Base-by-base conservation (phyloP, 2,113 vertebrate genomes). In the Nibea coibor region DNA sequence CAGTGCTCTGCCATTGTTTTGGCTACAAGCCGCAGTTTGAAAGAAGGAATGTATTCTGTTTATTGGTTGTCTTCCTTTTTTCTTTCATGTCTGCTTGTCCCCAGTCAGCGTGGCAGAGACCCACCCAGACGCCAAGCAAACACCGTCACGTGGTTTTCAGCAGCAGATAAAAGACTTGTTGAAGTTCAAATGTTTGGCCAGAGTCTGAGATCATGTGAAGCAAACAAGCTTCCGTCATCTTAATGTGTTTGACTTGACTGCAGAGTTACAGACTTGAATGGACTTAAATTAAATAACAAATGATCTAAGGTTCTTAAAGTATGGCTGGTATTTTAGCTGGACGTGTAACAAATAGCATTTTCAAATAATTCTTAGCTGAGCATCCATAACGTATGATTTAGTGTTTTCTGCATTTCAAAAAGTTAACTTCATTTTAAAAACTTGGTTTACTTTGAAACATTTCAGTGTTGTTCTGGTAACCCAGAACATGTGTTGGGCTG, bases 121-220 rank as follows among this genome's bases (percentile, higher is more conserved):
- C 57, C 82, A 76, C 79, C 79, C 78, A 90, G 81, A 85, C 67
- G 7, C 45, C 51, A 14, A 76, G 75, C 81, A 85, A 88, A 87
- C 73, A 85, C 8, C 0, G 56, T 90, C 83, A 86, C 76, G 4
- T 85, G 73, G 19, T 58, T 48, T 76, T 28, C 56, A 24, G 20
- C 39, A 9, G 56, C 63, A 83, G 73, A 92, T 78, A 77, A 87
- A 86, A 89, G 65, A 71, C 47, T 3, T 1, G 24, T 65, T 64
- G 59, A 65, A 76, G 75, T 80, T 75, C 77, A 81, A 75, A 89
- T 84, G 78, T 86, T 87, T 84, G 81, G 59, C 71, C 76, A 26
- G 72, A 4, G 31, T 78, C 75, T 68, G 54, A 78, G 77, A 80
- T 68, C 81, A 91, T 51, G 62, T 35, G 61, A 72, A 1, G 35